Percentiles rank a stretch among this genome's conserved stretches.
phyloP scores from a whole-genome alignment of 2,113 vertebrate genomes.

The Notiomystis cincta region DNA sequence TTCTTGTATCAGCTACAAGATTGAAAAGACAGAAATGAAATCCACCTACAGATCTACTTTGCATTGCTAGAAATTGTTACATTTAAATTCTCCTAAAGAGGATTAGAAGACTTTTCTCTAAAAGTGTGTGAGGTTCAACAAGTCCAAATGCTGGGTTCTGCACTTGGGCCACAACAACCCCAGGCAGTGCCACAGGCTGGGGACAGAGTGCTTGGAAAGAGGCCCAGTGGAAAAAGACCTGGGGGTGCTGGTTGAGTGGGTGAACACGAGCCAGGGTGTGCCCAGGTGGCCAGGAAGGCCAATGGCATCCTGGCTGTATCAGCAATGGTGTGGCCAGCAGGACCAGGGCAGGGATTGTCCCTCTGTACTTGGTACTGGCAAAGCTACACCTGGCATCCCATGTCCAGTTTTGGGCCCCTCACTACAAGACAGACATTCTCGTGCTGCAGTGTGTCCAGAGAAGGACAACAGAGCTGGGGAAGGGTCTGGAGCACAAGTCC shows the following conservation, averaged over 20 bases:
- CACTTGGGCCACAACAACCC: background rate
- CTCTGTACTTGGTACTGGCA: background rate
- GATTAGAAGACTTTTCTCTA: conserved; percentile 18
- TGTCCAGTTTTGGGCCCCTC: background rate
- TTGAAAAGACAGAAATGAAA: conserved; percentile 12
- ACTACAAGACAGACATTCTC: background rate
- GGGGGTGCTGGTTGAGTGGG: too few relatives aligned
- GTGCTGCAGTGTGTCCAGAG: background rate
- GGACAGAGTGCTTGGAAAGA: background rate
- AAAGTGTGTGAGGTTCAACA: background rate
- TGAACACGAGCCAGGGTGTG: background rate
- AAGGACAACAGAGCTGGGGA: background rate
- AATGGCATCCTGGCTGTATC: background rate
- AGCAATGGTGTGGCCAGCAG: background rate
- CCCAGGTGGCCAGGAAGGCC: background rate
- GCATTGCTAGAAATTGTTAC: background rate
- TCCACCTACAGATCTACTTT: conserved; percentile 11
- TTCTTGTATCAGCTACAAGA: background rate
- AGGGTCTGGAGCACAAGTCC: background rate
- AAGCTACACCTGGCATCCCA: background rate
- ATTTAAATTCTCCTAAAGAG: conserved; percentile 8
- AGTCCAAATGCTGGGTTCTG: background rate
- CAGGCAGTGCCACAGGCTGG: background rate
- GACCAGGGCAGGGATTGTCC: background rate
- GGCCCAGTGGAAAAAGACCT: background rate